Percentiles rank a stretch among this genome's conserved stretches.
Evolutionary conservation across 2,888 invertebrate genomes (phyloP).

Genomic region (Alcis repandata): DNA sequence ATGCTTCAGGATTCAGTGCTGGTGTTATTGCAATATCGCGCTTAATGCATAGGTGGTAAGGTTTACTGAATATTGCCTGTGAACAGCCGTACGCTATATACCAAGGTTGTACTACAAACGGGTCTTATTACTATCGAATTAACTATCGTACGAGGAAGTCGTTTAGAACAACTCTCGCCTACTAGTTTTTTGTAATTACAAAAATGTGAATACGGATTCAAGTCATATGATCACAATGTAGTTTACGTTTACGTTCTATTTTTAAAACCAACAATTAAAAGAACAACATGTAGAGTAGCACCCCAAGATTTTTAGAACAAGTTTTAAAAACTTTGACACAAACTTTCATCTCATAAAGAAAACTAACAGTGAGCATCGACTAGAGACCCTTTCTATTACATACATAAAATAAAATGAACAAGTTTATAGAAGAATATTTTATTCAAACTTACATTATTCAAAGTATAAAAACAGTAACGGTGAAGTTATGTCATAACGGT

Average conservation of each 20-base stretch:
- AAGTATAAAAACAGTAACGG: slow-evolving; percentile 22
- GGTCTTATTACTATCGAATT: slow-evolving; percentile 15
- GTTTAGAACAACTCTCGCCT: slow-evolving; percentile 26
- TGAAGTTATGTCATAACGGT: slow-evolving; percentile 18
- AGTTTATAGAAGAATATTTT: slow-evolving; percentile 28
- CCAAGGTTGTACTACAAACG: slow-evolving; percentile 11
- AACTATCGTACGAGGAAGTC: slow-evolving; percentile 23
- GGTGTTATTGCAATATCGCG: neutral
- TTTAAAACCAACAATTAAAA: no score
- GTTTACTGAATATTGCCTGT: neutral
- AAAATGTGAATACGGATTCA: slow-evolving; percentile 9
- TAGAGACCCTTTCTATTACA: neutral
- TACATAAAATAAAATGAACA: slow-evolving; percentile 8
- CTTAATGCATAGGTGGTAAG: neutral
- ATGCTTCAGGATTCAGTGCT: neutral
- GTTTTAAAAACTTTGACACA: neutral
- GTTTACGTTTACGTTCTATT: no score
- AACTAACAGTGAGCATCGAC: neutral
- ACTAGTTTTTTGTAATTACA: slow-evolving; percentile 19
- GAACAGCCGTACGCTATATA: neutral
- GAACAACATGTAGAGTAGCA: no score
- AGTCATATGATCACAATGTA: neutral
- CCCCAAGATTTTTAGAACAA: no score
- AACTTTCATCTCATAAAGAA: neutral
- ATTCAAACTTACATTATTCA: slow-evolving; percentile 26